phyloP scores from a whole-genome alignment of 2,797 vertebrate species.

The Sylvilagus floridanus region DNA sequence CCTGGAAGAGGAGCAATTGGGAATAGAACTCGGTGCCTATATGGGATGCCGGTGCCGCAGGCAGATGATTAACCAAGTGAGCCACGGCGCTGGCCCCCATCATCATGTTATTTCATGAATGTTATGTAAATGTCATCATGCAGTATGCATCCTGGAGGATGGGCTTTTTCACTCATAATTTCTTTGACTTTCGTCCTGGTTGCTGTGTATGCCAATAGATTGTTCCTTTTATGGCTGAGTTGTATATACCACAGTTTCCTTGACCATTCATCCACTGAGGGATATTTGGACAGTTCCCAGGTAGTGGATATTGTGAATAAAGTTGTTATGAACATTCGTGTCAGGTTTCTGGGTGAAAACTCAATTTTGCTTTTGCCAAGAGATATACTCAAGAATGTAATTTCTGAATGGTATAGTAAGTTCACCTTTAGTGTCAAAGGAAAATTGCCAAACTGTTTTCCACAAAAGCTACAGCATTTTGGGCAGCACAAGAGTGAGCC shows the following conservation, averaged over 20 bases:
- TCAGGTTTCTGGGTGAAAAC: neutral
- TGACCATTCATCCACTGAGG: neutral
- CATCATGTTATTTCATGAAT: neutral
- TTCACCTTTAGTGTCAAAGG: neutral
- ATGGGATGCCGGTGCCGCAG: no score
- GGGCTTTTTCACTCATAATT: neutral
- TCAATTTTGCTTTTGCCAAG: neutral
- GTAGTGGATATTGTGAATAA: neutral
- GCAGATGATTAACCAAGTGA: no score
- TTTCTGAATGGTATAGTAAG: neutral
- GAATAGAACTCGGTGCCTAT: no score
- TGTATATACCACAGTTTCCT: neutral
- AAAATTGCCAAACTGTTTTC: neutral
- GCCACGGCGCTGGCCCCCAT: no score
- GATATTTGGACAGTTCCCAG: neutral
- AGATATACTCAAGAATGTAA: neutral
- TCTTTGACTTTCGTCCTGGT: slow-evolving; percentile 6
- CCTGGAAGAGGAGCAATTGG: no score
- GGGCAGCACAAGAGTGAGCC: neutral
- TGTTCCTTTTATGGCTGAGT: neutral
- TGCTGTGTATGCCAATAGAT: neutral
- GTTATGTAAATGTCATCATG: neutral
- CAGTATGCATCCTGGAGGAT: neutral
- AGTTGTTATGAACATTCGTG: neutral
- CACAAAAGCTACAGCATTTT: neutral